These are phyloP conservation scores for Plebejus argus DNA, from an alignment of 2,888 invertebrate species.

Conservation along the genomic window DNA sequence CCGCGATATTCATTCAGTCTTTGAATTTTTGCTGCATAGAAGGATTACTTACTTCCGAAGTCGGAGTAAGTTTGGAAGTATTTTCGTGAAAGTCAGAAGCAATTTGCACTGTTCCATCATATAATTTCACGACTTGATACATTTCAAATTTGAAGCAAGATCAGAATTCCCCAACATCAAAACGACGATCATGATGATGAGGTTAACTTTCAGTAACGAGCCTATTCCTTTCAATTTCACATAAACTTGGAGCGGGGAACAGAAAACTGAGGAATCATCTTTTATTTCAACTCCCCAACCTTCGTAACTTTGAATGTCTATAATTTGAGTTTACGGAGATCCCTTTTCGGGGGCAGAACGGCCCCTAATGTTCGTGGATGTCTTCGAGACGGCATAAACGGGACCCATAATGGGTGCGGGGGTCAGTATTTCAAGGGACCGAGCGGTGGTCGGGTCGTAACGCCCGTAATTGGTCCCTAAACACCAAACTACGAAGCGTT, in stretches of 20 bases:
- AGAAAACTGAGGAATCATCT: constrained; percentile 23
- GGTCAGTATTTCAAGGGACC: constrained; percentile 70
- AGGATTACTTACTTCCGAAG: background rate
- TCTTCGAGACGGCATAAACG: constrained; percentile 61
- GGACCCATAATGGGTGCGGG: constrained; percentile 68
- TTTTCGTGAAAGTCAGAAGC: background rate
- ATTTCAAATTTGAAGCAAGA: background rate
- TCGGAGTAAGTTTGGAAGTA: constrained; percentile 3
- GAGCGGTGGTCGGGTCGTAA: constrained; percentile 51
- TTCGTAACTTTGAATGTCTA: constrained; percentile 36
- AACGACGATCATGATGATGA: constrained; percentile 3
- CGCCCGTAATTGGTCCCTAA: constrained; percentile 65
- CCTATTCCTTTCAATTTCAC: constrained; percentile 16
- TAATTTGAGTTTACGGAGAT: constrained; percentile 41
- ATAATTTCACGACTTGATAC: background rate
- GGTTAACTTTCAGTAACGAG: background rate
- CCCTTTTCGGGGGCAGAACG: constrained; percentile 54
- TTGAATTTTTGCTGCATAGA: constrained; percentile 29
- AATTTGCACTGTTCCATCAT: constrained; percentile 7
- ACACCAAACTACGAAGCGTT: constrained; percentile 49
- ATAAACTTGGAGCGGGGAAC: constrained; percentile 7
- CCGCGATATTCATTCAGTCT: constrained; percentile 34
- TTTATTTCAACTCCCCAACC: constrained; percentile 29
- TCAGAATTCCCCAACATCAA: background rate
- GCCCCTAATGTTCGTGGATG: constrained; percentile 63